Evolutionary conservation across 2,797 vertebrate genomes (phyloP).

Genomic region (Poeciliopsis gracilis): DNA sequence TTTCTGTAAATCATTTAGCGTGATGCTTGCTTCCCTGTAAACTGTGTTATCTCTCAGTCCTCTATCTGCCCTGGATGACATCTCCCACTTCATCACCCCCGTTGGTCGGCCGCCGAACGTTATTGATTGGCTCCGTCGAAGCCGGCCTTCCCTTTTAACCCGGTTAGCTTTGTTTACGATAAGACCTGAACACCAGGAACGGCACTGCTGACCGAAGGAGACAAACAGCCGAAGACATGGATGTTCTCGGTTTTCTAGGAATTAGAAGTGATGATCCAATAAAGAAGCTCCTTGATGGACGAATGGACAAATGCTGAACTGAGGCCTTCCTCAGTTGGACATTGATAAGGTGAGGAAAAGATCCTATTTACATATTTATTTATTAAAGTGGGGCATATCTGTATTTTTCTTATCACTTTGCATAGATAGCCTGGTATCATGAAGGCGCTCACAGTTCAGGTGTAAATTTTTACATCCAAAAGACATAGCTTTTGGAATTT

Average conservation of each 20-base stretch:
- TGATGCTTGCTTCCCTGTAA: not conserved
- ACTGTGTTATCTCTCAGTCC: not conserved
- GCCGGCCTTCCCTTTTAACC: constrained; percentile 35
- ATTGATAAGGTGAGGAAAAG: not conserved
- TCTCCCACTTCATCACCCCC: not conserved
- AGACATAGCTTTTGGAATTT: not conserved
- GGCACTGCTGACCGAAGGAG: constrained; percentile 3
- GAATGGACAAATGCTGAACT: not conserved
- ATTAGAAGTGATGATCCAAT: constrained; percentile 15
- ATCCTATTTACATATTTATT: not conserved
- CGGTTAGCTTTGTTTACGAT: constrained; percentile 39
- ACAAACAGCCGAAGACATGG: constrained; percentile 16
- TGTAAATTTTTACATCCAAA: not conserved
- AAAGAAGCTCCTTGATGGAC: not conserved
- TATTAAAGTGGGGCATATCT: not conserved
- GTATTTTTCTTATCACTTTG: not conserved
- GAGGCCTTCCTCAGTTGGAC: not conserved
- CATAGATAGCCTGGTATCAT: not conserved
- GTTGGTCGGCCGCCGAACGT: constrained; percentile 4
- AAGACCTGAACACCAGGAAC: constrained; percentile 14
- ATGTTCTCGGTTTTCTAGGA: not conserved
- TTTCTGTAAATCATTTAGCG: constrained; percentile 1
- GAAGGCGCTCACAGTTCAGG: not conserved
- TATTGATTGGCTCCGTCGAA: constrained; percentile 43
- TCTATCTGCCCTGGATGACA: not conserved